Conservation (phyloP, 2,113 vertebrate genomes). For the Datnioides undecimradiatus region DNA sequence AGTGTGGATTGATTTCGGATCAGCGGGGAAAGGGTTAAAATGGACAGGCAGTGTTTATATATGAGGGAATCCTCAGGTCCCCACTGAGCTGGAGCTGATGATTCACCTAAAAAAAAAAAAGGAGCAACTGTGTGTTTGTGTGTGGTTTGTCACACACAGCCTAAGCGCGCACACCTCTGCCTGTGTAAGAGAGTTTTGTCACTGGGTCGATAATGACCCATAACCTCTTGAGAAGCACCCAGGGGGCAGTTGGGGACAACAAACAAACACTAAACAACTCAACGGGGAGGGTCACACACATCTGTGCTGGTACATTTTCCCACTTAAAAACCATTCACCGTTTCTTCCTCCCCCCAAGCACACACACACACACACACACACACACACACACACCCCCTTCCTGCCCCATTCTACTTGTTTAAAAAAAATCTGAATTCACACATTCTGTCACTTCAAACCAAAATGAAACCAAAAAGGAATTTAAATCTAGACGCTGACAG, state of each 20-base stretch:
- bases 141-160: slow-evolving; percentile 63
- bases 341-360: slow-evolving; percentile 31
- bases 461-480: no score
- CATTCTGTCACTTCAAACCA: background rate
- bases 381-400: slow-evolving; percentile 11
- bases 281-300: slow-evolving; percentile 61
- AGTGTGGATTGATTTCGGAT: background rate
- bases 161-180: slow-evolving; percentile 62
- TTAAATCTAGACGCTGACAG: no score
- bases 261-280: slow-evolving; percentile 81
- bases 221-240: slow-evolving; percentile 64
- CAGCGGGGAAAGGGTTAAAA: background rate
- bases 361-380: slow-evolving; percentile 4
- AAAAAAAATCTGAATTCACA: background rate
- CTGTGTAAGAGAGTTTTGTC: slow-evolving; percentile 64
- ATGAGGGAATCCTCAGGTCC: background rate
- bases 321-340: slow-evolving; percentile 65
- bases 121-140: slow-evolving; percentile 28
- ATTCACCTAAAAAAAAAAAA: slow-evolving; percentile 24
- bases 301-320: slow-evolving; percentile 50
- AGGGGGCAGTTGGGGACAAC: slow-evolving; percentile 65
- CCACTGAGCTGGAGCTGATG: background rate
- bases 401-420: background rate
- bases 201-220: slow-evolving; percentile 78
- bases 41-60: background rate